Percentiles rank a stretch among this genome's conserved stretches.
Conservation (phyloP, 2,113 vertebrate genomes). For the Pyrgilauda ruficollis region DNA sequence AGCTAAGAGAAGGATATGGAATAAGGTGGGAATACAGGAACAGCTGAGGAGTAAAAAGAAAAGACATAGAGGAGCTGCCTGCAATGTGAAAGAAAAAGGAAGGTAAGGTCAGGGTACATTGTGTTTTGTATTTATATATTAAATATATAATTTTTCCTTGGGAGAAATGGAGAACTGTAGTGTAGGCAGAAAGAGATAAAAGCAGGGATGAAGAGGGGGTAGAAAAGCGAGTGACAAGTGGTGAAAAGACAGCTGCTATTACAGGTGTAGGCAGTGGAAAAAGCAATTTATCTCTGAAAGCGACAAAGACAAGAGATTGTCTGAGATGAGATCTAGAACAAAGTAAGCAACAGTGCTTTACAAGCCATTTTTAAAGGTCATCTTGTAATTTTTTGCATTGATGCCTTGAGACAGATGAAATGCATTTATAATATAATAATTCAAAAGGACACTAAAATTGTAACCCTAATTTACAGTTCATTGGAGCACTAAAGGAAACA, state of each 20-base stretch:
- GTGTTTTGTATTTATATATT: background rate
- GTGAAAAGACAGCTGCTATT: slow-evolving; percentile 28
- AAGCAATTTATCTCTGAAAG: slow-evolving; percentile 13
- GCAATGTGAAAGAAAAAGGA: background rate
- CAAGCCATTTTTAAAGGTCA: slow-evolving; percentile 15
- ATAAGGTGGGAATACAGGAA: background rate
- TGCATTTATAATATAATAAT: slow-evolving; percentile 21
- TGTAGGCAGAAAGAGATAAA: background rate
- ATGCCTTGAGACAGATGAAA: background rate
- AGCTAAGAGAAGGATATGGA: background rate
- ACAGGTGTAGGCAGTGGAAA: background rate
- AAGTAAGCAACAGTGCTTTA: background rate
- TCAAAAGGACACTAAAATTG: background rate
- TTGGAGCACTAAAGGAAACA: background rate
- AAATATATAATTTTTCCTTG: background rate
- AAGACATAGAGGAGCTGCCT: background rate
- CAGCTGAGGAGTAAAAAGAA: background rate
- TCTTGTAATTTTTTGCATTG: slow-evolving; percentile 14
- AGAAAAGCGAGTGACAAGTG: background rate
- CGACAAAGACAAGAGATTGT: background rate
- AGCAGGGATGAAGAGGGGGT: background rate
- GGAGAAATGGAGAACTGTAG: background rate
- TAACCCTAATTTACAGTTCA: background rate
- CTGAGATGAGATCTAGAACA: background rate
- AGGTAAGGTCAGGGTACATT: background rate